Evolutionary conservation across 2,113 vertebrate species (phyloP).

Genomic region (Ginglymostoma cirratum): DNA sequence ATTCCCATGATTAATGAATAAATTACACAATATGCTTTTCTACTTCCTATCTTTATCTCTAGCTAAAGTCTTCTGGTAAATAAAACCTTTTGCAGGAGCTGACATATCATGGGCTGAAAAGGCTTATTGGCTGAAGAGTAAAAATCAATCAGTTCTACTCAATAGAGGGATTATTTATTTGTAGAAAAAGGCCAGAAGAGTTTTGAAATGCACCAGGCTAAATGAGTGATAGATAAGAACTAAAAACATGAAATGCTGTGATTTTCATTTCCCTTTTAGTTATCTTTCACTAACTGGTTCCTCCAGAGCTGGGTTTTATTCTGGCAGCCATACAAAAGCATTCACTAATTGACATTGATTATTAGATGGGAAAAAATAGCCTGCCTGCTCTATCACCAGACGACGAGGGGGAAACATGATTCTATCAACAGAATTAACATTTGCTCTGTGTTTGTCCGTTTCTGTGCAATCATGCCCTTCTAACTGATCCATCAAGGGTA

Average conservation of each 20-base stretch:
- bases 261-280: neutral
- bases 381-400: conserved; percentile 43
- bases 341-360: conserved; percentile 50
- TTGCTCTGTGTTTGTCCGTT: conserved; percentile 13
- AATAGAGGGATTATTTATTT: conserved; percentile 40
- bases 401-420: conserved; percentile 44
- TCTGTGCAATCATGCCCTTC: neutral
- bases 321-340: conserved; percentile 43
- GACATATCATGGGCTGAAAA: conserved; percentile 38
- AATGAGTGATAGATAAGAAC: conserved; percentile 18
- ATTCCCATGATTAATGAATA: conserved; percentile 22
- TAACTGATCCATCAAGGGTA: conserved; percentile 27
- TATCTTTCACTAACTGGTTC: conserved; percentile 44
- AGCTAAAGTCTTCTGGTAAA: conserved; percentile 1
- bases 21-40: conserved; percentile 24
- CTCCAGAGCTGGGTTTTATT: conserved; percentile 43
- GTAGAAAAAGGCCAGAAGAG: conserved; percentile 39
- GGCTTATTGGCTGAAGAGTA: conserved; percentile 34
- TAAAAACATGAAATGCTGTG: neutral
- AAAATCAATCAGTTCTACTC: conserved; percentile 43
- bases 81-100: conserved; percentile 13
- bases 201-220: conserved; percentile 36
- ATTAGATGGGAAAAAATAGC: conserved; percentile 34
- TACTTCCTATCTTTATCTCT: conserved; percentile 3
- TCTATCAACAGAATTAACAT: conserved; percentile 37